Base-by-base conservation (phyloP, 2,113 vertebrate genomes). In the Otis tarda region DNA sequence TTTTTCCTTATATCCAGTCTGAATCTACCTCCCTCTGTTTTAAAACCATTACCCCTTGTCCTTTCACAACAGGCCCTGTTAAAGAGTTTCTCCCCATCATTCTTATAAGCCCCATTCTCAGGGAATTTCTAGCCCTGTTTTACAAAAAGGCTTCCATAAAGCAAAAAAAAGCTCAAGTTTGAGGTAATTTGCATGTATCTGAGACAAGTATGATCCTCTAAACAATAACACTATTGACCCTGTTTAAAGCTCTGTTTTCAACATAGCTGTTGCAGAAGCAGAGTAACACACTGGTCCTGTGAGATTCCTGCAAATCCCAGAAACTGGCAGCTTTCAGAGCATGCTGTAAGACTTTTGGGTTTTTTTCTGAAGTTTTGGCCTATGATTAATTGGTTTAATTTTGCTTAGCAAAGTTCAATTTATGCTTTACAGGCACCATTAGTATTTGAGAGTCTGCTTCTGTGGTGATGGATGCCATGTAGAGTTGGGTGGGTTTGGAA, bases 351-450 rank as follows among this genome's bases (percentile, higher is more conserved):
- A 53, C 37, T 95, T 70, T 31, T 83, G 21, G 21, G 37, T 31
- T 16, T 41, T 82, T 83, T 61, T 24, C 39, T 70, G 25, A 92
- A 87, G 64, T 89, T 95, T 82, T 80, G 63, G 77, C 47, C 81
- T 91, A 87, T 94, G 69, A 96, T 95, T 94, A 92, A 92, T 95
- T 93, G 83, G 43, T 94, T 97, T 96, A 96, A 96, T 96, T 94
- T 92, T 94, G 67, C 79, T 89, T 83, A 59, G 70, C 70, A 95
- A 94, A 89, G 89, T 94, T 95, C 81, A 87, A 65, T 96, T 95
- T 94, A 76, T 95, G 69, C 67, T 94, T 96, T 96, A 92, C 77
- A 91, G 87, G 87, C 81, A 94, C 87, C 82, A 83, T 96, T 95
- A 95, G 87, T 91, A 89, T 96, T 91, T 87, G 83, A 87, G 83